phyloP scores from a whole-genome alignment of 2,113 vertebrate species.

The Takifugu bimaculatus region DNA sequence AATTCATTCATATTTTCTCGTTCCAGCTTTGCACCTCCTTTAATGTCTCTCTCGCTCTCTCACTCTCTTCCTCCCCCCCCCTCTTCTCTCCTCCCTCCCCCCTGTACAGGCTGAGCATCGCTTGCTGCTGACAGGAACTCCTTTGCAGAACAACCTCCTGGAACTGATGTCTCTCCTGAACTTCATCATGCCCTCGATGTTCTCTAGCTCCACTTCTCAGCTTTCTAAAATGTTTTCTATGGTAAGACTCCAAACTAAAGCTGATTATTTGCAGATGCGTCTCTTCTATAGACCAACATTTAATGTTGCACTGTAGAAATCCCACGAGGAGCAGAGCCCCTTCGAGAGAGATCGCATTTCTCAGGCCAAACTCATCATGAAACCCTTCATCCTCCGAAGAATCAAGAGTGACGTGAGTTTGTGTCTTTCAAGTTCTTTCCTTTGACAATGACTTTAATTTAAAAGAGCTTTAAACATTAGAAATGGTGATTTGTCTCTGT shows the following conservation, averaged over 20 bases:
- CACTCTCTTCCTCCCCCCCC: not conserved
- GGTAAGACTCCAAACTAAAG: conserved; percentile 57
- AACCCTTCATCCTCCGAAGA: conserved; percentile 94
- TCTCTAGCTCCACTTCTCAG: conserved; percentile 89
- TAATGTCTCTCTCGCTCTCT: not conserved
- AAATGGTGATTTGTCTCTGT: not conserved
- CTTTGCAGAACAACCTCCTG: conserved; percentile 92
- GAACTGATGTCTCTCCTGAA: conserved; percentile 96
- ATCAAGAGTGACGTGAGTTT: conserved; percentile 87
- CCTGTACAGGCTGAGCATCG: conserved; percentile 83
- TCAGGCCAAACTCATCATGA: conserved; percentile 96
- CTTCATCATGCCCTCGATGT: conserved; percentile 99
- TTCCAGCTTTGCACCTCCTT: no score
- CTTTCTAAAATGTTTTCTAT: conserved; percentile 93
- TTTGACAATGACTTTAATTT: not conserved
- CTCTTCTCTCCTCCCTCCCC: not conserved
- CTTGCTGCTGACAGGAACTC: conserved; percentile 91
- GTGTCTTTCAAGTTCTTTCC: not conserved
- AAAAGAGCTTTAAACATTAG: not conserved
- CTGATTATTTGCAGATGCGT: not conserved
- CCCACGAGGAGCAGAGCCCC: conserved; percentile 84
- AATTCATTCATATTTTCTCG: no score
- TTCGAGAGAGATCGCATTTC: conserved; percentile 92
- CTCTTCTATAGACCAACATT: not conserved
- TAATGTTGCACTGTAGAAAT: conserved; percentile 78